Evolutionary conservation across 2,888 invertebrate species (phyloP), one percentile per base, ranked within the genome.

Genomic region (Trachelus troglodyta): DNA sequence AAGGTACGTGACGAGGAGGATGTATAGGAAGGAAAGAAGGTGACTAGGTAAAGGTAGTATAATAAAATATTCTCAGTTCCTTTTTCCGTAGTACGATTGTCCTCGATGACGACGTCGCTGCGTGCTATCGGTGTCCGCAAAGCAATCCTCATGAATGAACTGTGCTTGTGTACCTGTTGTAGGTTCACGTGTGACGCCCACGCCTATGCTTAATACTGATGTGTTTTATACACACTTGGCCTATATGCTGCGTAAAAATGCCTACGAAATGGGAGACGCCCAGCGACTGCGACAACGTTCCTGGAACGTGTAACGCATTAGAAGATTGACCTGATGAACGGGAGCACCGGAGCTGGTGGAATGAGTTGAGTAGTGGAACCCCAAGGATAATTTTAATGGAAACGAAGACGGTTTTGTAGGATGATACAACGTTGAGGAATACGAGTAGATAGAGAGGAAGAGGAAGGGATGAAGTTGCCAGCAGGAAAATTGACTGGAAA

Each of bases 201-300:
- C 56, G 56, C 56, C 56, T 23, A 56, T 56, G 23, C 56, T 23
- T 23, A 23, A 56, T 56, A 56, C 23, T 23, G 6, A 15, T 56
- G 23, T 56, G 23, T 56, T 56, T 56, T 56, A 56, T 56, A 56
- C 23, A 56, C 9, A 56, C 23, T 23, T 56, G 15, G 6, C 23
- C 23, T 56, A 23, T 56, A 23, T 56, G 56, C 1, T 56, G 23
- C 9, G 56, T 23, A 56, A 23, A 23, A 56, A 23, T 56, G 23
- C 23, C 9, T 23, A 56, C 56, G 23, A 56, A 56, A 56, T 56
- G 23, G 23, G 56, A 56, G 56, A 56, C 56, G 56, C 71, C 34
- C 71, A 34, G 33, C 34, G 34, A 71, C 71, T 71, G 71, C 71
- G 71, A 71, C 71, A 71, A 71, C 15, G 71, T 71, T 71, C 71